Conservation (phyloP, 2,113 vertebrate genomes). For the Calyptommatus sinebrachiatus region DNA sequence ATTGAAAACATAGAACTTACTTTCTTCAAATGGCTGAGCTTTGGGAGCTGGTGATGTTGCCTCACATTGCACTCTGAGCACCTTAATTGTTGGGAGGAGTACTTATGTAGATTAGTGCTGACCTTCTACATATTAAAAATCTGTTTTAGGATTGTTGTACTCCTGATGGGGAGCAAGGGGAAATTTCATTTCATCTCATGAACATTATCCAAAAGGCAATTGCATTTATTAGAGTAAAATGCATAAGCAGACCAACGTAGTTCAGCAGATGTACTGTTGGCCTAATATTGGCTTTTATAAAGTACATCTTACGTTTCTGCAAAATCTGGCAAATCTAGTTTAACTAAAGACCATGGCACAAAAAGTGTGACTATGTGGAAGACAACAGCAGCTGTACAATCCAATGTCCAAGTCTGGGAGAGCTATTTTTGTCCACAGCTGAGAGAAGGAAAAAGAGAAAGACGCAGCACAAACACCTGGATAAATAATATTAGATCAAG, state of each 20-base stretch:
- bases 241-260: neutral
- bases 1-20: neutral
- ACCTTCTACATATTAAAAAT: neutral
- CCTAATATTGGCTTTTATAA: neutral
- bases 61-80: neutral
- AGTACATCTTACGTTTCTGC: neutral
- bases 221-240: neutral
- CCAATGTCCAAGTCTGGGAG: neutral
- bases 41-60: neutral
- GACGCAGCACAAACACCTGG: constrained; percentile 13
- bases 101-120: neutral
- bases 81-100: too few relatives aligned
- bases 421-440: constrained; percentile 11
- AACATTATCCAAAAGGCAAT: neutral
- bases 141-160: neutral
- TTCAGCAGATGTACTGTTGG: neutral
- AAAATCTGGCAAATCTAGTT: neutral
- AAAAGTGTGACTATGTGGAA: neutral
- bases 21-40: neutral
- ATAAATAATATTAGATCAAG: constrained; percentile 24
- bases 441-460: too few relatives aligned
- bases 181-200: neutral
- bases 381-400: neutral
- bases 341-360: neutral
- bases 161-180: neutral